A percentile compares a stretch with the other conserved stretches of the same genome.
These are phyloP conservation scores for Datnioides undecimradiatus DNA, from an alignment of 2,113 vertebrate genomes.

Conservation along the genomic window DNA sequence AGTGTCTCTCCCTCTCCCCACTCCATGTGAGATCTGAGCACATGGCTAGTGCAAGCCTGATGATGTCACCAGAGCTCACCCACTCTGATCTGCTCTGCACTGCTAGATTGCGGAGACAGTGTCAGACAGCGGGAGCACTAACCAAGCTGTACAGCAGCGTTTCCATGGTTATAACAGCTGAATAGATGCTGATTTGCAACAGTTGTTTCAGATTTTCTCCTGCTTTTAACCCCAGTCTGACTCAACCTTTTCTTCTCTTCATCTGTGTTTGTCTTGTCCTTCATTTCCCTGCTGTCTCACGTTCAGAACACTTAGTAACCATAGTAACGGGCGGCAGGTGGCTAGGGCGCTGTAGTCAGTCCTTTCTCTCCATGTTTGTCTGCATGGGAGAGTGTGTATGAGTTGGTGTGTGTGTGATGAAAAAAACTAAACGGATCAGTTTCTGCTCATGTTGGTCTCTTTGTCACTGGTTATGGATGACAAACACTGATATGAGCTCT, in stretches of 20 bases:
- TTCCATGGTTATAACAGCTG: slow-evolving; percentile 6
- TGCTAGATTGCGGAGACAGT: slow-evolving; percentile 30
- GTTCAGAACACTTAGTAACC: slow-evolving; percentile 60
- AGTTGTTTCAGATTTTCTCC: slow-evolving; percentile 10
- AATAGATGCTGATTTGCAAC: neutral
- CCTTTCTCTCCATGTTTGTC: slow-evolving; percentile 9
- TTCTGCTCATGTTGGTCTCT: neutral
- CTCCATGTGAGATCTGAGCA: slow-evolving; percentile 83
- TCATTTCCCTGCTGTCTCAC: slow-evolving; percentile 1
- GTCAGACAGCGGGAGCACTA: slow-evolving; percentile 1
- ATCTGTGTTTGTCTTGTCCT: neutral
- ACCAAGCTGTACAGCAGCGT: neutral
- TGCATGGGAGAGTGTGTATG: slow-evolving; percentile 2
- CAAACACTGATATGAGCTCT: neutral
- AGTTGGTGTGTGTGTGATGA: neutral
- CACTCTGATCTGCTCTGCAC: slow-evolving; percentile 37
- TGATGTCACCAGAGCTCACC: slow-evolving; percentile 72
- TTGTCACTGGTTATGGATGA: neutral
- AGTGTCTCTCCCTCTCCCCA: slow-evolving; percentile 30
- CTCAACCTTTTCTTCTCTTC: neutral
- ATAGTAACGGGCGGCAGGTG: slow-evolving; percentile 70
- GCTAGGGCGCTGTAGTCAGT: slow-evolving; percentile 30
- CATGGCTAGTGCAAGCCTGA: slow-evolving; percentile 77
- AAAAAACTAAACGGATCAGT: slow-evolving; percentile 6
- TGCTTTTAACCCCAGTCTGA: neutral